Evolutionary conservation across 2,113 vertebrate genomes (phyloP), one percentile per base, ranked within the genome.

Genomic region (Jacana jacana): DNA sequence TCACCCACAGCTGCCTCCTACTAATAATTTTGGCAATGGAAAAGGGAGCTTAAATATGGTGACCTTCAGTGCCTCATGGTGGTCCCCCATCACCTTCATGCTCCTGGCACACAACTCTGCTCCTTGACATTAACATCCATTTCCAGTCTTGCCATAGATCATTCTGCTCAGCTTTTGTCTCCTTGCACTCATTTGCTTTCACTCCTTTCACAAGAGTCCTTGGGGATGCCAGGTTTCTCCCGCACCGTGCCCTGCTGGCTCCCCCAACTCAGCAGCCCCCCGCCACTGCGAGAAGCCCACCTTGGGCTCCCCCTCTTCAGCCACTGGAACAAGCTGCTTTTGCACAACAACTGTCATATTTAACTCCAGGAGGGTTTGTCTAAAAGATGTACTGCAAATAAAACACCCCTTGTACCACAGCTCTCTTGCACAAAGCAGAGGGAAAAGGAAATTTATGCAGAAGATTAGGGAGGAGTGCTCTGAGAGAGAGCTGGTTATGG

Each of bases 201-300:
- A 14, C 5, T 76, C 17, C 40, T 39, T 40, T 40, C 44, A 55
- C 18, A 49, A 6, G 7, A 71, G 24, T 13, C 48, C 39, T 58
- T 17, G 19, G 20, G 76, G 42, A 23, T 71, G 23, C 4, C 22
- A 33, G 9, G 8, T 40, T 64, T 6, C 23, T 68, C 35, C 15
- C 31, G 28, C 9, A 23, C 15, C 3, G 0, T 5, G 30, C 42
- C 10, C 16, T 24, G 3, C 24, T 1, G 0, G 3, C 24, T 81
- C 17, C 25, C 27, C 25, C 24, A 37, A 13, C 23, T 83, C 5
- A 3, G 66, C 17, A 83, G 44, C 18, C 13, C n/a, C 27, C 12
- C 2, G 0, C n/a, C 2, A 3, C 25, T 0, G 0, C 1, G 4
- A 51, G 42, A 66, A 66, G 9, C 20, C 48, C 65, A 57, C 5